phyloP scores from a whole-genome alignment of 2,113 vertebrate species.

The Hippocampus comes region DNA sequence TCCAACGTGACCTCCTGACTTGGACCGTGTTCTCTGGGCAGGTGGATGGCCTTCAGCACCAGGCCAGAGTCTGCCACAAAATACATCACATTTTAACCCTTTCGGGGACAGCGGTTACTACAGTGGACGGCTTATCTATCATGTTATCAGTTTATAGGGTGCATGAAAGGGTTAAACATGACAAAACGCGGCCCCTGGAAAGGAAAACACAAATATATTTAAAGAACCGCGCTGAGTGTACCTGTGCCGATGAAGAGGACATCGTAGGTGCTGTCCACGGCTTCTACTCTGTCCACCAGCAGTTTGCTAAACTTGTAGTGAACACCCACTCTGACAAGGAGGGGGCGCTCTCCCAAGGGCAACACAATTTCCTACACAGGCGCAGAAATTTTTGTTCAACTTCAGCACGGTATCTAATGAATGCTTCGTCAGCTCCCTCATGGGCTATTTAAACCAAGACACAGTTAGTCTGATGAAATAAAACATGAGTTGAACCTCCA shows the following conservation, averaged over 20 bases:
- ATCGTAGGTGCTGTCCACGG: constrained; percentile 76
- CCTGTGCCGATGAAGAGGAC: constrained; percentile 80
- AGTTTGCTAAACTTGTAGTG: constrained; percentile 76
- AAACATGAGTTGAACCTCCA: constrained; percentile 59
- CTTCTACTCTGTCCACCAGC: constrained; percentile 77
- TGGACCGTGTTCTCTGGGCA: constrained; percentile 62
- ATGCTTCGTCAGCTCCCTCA: background rate
- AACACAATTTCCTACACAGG: constrained; percentile 67
- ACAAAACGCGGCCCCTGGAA: background rate
- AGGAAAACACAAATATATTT: background rate
- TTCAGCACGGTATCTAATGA: background rate
- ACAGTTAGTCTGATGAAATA: constrained; percentile 7
- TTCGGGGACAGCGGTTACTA: no score
- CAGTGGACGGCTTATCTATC: no score
- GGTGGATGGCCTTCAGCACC: constrained; percentile 75
- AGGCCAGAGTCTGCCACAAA: constrained; percentile 71
- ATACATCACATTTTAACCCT: background rate
- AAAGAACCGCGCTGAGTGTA: constrained; percentile 1
- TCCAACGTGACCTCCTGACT: constrained; percentile 76
- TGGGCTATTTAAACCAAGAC: background rate
- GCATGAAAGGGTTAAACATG: background rate
- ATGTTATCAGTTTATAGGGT: no score
- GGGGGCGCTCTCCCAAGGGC: constrained; percentile 71
- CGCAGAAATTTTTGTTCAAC: background rate
- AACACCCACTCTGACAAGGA: constrained; percentile 75